Base-by-base conservation (phyloP, 2,797 vertebrate genomes). In the Anguilla obscura region DNA sequence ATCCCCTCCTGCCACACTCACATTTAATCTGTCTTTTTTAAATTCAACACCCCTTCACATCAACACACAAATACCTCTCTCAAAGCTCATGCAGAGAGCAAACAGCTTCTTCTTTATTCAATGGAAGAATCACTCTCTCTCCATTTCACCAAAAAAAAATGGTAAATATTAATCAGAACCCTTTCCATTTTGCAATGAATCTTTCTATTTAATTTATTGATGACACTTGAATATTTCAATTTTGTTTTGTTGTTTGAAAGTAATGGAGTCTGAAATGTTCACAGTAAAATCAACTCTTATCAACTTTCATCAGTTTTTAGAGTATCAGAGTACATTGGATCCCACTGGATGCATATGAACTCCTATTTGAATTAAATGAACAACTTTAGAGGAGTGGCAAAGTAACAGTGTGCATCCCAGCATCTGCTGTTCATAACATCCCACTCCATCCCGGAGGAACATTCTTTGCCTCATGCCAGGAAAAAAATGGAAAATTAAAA, bases 401-500 rank as follows among this genome's bases (percentile, higher is more conserved):
- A 12, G 45, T 82, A 82, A 45, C 9, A 45, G 36, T 84, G 82
- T 27, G 50, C 82, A 5, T 21, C 0, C 60, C 54, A 80, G 33
- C 33, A 80, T 48, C 76, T 80, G 8, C 33, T 18, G 76, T 3
- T 80, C 14, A 16, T 63, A 85, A 79, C n/a, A 14, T 36, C 27
- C 88, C 90, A 76, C 88, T 87, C 24, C 82, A 85, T 88, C 36
- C 74, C 52, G 79, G 86, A 83, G 58, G 82, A 56, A 66, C 87
- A 84, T 48, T 76, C 89, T 74, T 87, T 50, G 89, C 56, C 71
- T 76, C 84, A 85, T 87, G 52, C 88, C 54, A 86, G 24, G 36
- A 66, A 79, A 71, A 71, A 74, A 33, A 33, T 76, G 87, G 86
- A 85, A 66, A 82, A 30, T 87, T 80, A 89, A 88, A 90, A 91